These are phyloP conservation scores for Anoplius nigerrimus DNA, from an alignment of 2,888 invertebrate genomes.

Conservation along the genomic window DNA sequence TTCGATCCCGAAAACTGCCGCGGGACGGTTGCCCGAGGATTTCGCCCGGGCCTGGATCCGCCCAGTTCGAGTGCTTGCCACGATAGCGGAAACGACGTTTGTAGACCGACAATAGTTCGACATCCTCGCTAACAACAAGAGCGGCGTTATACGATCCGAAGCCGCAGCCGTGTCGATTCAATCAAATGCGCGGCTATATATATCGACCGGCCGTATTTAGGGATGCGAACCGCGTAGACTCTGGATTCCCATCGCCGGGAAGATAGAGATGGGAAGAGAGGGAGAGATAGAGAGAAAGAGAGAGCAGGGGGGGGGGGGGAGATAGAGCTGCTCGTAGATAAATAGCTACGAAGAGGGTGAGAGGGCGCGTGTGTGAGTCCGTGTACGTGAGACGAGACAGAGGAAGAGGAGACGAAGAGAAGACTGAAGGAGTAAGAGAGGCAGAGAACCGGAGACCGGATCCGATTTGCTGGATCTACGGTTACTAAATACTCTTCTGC, in stretches of 20 bases:
- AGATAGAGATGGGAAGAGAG: conserved; percentile 24
- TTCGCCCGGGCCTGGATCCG: conserved; percentile 13
- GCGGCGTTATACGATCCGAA: conserved; percentile 1
- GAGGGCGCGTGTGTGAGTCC: neutral
- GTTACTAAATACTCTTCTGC: conserved; percentile 58
- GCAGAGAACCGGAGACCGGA: conserved; percentile 25
- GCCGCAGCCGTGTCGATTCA: neutral
- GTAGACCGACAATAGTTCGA: conserved; percentile 20
- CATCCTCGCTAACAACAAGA: conserved; percentile 6
- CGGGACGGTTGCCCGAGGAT: conserved; percentile 13
- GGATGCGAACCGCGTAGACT: conserved; percentile 22
- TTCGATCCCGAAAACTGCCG: conserved; percentile 20
- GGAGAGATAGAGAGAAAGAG: neutral
- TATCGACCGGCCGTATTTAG: conserved; percentile 1
- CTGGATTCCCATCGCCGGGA: conserved; percentile 25
- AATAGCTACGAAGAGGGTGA: no score
- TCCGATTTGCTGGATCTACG: conserved; percentile 53
- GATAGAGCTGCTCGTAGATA: neutral
- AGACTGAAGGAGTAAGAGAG: neutral
- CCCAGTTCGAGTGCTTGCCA: neutral
- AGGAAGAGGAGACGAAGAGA: conserved; percentile 7
- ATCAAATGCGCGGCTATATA: neutral
- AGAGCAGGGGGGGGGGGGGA: conserved; percentile 1
- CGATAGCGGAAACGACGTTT: conserved; percentile 7
- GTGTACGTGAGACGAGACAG: conserved; percentile 20